Percentiles rank a stretch among this genome's conserved stretches.
Conservation (phyloP, 2,113 vertebrate species). For the Passer montanus region DNA sequence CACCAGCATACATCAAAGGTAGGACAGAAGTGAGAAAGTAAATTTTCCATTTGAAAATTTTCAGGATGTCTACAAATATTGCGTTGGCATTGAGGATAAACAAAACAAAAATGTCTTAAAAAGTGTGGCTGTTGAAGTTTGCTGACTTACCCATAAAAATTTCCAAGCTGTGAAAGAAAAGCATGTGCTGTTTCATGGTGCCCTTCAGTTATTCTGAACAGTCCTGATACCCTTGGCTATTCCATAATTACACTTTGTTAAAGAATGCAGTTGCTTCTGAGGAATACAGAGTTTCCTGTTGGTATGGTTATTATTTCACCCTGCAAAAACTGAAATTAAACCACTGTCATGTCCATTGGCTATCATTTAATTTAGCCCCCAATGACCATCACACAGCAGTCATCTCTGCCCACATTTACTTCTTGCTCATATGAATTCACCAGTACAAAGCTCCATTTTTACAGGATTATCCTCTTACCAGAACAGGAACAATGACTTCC, state of each 20-base stretch:
- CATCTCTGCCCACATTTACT: not conserved
- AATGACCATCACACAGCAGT: not conserved
- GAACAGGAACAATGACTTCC: not conserved
- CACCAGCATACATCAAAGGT: not conserved
- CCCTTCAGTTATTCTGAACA: not conserved
- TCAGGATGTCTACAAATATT: not conserved
- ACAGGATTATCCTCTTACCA: not conserved
- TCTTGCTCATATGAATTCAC: not conserved
- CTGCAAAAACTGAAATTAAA: not conserved
- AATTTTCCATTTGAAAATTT: not conserved
- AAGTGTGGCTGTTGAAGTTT: not conserved
- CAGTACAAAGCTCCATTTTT: not conserved
- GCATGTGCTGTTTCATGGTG: not conserved
- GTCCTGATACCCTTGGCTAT: not conserved
- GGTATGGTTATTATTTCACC: not conserved
- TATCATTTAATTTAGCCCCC: not conserved
- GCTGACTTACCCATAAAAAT: not conserved
- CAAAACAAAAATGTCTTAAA: not conserved
- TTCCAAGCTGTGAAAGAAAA: not conserved
- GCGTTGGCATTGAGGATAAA: not conserved
- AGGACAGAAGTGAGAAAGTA: not conserved
- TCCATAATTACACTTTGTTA: not conserved
- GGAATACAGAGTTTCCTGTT: not conserved
- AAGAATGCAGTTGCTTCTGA: not conserved
- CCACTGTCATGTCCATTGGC: rapidly evolving